Conservation (phyloP, 2,888 invertebrate species). For the Cataglyphis cursor region DNA sequence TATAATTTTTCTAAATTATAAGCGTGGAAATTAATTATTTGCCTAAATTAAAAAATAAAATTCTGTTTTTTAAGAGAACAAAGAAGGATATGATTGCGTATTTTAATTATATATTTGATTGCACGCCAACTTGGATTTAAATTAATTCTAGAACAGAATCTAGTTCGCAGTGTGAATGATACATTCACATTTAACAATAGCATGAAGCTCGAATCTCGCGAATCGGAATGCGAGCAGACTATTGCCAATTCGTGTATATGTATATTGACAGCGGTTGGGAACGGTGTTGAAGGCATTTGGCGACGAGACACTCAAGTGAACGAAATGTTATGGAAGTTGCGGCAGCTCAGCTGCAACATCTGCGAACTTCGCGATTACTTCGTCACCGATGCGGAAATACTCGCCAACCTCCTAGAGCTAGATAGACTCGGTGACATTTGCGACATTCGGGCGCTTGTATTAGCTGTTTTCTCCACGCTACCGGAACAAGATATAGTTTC, state of each 20-base stretch:
- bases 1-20: background rate
- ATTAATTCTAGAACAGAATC: background rate
- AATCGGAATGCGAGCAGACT: constrained; percentile 23
- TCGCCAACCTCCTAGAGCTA: constrained; percentile 55
- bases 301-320: constrained; percentile 30
- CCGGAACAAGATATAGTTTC: constrained; percentile 18
- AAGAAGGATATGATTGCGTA: background rate
- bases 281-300: constrained; percentile 19
- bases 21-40: background rate
- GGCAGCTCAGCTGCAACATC: constrained; percentile 49
- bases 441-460: constrained; percentile 2
- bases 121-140: background rate
- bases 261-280: constrained; percentile 41
- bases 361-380: constrained; percentile 56
- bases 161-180: background rate
- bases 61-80: background rate
- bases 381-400: constrained; percentile 63
- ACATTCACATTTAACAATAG: constrained; percentile 29
- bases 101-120: background rate
- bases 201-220: background rate
- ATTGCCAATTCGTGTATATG: constrained; percentile 24
- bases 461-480: background rate
- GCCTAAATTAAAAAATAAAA: background rate
- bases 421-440: constrained; percentile 19
- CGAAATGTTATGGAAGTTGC: constrained; percentile 56